These are phyloP conservation scores for Camponotus pennsylvanicus DNA, from an alignment of 1,140 invertebrate genomes.

Conservation along the genomic window DNA sequence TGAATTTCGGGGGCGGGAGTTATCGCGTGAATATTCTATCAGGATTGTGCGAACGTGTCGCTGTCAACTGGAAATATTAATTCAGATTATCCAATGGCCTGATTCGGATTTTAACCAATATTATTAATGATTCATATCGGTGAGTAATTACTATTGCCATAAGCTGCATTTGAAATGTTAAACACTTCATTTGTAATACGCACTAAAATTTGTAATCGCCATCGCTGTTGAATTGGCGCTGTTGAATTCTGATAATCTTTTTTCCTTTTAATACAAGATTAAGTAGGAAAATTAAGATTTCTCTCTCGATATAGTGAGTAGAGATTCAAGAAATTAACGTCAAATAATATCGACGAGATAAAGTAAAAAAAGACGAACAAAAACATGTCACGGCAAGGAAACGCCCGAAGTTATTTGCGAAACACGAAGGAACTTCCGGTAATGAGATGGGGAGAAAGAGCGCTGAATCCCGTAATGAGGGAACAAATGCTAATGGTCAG, in stretches of 20 bases:
- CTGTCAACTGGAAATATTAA: constrained; percentile 57
- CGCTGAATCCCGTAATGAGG: neutral
- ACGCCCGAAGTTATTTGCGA: constrained; percentile 11
- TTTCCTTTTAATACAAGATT: neutral
- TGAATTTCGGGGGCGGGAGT: constrained; percentile 18
- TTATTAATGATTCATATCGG: constrained; percentile 37
- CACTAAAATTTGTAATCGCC: neutral
- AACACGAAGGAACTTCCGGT: constrained; percentile 43
- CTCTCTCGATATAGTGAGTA: no score
- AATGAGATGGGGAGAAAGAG: constrained; percentile 53
- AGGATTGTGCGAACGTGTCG: constrained; percentile 25
- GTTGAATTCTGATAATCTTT: no score
- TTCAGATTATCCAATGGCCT: constrained; percentile 29
- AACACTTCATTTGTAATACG: constrained; percentile 11
- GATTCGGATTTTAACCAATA: constrained; percentile 33
- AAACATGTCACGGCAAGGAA: neutral
- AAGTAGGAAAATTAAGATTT: neutral
- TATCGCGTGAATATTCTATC: constrained; percentile 43
- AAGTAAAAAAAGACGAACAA: neutral
- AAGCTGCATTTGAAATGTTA: constrained; percentile 22
- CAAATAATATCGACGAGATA: neutral
- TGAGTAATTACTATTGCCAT: constrained; percentile 32
- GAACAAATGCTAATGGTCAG: constrained; percentile 66
- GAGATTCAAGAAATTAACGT: neutral
- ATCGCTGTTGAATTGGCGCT: neutral